Base-by-base conservation (phyloP, 2,797 vertebrate genomes). In the Coccyzus lansbergi region DNA sequence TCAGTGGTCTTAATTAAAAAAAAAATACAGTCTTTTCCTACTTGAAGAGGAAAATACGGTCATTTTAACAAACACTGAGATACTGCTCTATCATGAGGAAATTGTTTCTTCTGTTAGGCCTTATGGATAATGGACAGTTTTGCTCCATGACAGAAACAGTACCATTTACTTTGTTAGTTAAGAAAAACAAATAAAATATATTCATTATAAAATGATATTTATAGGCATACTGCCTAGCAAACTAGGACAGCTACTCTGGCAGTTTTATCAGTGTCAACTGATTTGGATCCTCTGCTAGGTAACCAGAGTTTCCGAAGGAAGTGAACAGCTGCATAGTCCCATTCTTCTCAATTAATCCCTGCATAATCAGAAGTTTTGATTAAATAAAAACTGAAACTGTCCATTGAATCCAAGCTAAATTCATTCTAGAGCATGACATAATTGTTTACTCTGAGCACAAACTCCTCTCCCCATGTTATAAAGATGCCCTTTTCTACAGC, bases 291-390 rank as follows among this genome's bases (percentile, higher is more conserved):
- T 83, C 40, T 88, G 52, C 29, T 17, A 26, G 67, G 31, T 25
- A 33, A 15, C 12, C 80, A 86, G 80, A 2, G 16, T 80, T 95
- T 89, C 42, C 59, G 83, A 59, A 88, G 63, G 55, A 84, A 72
- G 58, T 0, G 9, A 92, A 38, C 90, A 86, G 77, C 70, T 90
- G 55, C 53, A 38, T 68, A 22, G 42, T 92, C 60, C 69, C 6
- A 1, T 26, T 74, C 34, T 69, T 79, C 11, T 5, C 59, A 84
- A 51, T 69, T 72, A 75, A 21, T 52, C 29, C 42, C 51, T 28
- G 36, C 53, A 64, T 88, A 89, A 77, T 60, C 76, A 88, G 53
- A 36, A 83, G 40, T n/a, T 88, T 62, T 88, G 80, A 88, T 77
- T 77, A 83, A 87, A 80, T 81, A 60, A 86, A 70, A 90, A 18